These are phyloP conservation scores for Sus scrofa DNA, from an alignment of 2,113 vertebrate species.

Conservation along the genomic window T2T-Sscrofa CM000819.6:52848001-52848500, in stretches of 20 bases:
- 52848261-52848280: neutral
- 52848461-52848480: neutral
- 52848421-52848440: neutral
- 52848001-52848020: neutral
- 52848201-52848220: neutral
- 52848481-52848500: neutral
- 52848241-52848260: neutral
- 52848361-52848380: neutral
- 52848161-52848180: neutral
- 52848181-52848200: neutral
- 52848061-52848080: neutral
- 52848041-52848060: neutral
- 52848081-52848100: constrained; percentile 39
- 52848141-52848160: neutral
- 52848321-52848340: neutral
- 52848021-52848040: neutral
- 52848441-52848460: neutral
- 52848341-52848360: neutral
- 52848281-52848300: neutral
- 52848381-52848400: neutral
- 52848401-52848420: neutral
- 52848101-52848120: neutral
- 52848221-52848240: neutral
- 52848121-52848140: neutral
- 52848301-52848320: neutral